Evolutionary conservation across 2,888 invertebrate species (phyloP), one percentile per base, ranked within the genome.

Genomic region (Nipponacmea schrenckii): DNA sequence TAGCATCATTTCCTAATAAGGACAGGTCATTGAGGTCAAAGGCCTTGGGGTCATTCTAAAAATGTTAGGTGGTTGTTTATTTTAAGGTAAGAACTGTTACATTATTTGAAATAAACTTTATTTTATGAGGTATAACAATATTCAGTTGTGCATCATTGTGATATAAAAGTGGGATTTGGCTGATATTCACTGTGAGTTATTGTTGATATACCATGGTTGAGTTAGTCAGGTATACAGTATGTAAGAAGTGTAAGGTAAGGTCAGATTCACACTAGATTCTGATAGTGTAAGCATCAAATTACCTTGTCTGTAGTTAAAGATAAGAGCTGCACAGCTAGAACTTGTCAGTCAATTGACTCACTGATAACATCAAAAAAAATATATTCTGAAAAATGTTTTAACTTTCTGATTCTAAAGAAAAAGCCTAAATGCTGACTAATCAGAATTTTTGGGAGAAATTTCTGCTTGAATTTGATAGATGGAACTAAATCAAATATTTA

Each of bases 41-140:
- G 56, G 56, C 20, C 20, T 56, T 24, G 24, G 20, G 56, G 56
- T 56, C 56, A 56, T 24, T 56, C 24, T 56, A 2, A 24, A 56
- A 56, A 56, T 56, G 24, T 24, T 56, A 56, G 56, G 56, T 56
- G 56, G 56, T 56, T 56, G 56, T 56, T 56, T 39, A 39, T 39
- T 39, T 39, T 56, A 56, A 56, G 56, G 56, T 56, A 56, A 24
- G 56, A 56, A 56, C 24, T 56, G 10, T 24, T 56, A 24, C 20
- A 24, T 24, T 50, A 56, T 20, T 14, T 10, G 12, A 20, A 20
- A 24, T 56, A 12, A 24, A 56, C 20, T 56, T 24, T 48, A 48
- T 48, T 20, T 20, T 56, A 20, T 56, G 56, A 20, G 24, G 20
- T 12, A 24, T 56, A 56, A 24, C 24, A 24, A 24, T 20, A 56